These are phyloP conservation scores for Turnix velox DNA, from an alignment of 2,113 vertebrate species.

Conservation along the genomic window DNA sequence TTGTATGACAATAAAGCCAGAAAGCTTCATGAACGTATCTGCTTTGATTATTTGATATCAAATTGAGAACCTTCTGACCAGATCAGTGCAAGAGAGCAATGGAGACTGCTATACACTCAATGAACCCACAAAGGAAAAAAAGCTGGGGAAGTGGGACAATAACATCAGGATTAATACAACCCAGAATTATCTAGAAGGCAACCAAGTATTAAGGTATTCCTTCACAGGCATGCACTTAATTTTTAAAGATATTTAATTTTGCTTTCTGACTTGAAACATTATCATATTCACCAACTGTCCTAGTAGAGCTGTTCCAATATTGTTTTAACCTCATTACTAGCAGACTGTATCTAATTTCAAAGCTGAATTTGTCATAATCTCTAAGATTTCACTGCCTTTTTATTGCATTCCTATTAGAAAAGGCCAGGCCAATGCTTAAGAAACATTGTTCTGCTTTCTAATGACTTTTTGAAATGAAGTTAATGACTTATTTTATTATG, in stretches of 20 bases:
- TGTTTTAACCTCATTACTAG: constrained; percentile 18
- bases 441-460: neutral
- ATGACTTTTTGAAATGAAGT: constrained; percentile 1
- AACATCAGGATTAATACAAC: neutral
- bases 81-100: neutral
- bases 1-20: neutral
- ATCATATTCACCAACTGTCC: neutral
- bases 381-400: neutral
- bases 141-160: neutral
- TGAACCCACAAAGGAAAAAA: neutral
- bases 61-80: neutral
- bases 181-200: neutral
- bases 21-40: neutral
- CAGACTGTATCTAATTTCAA: constrained; percentile 3
- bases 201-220: neutral
- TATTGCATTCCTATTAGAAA: neutral
- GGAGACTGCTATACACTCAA: neutral
- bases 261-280: neutral
- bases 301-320: neutral
- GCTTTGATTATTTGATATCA: neutral
- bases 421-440: neutral
- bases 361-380: neutral
- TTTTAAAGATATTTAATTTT: constrained; percentile 13
- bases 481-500: neutral
- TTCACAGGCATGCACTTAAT: neutral